Evolutionary conservation across 2,797 vertebrate species (phyloP).

Genomic region (Enteromius thamalakanensis): DNA sequence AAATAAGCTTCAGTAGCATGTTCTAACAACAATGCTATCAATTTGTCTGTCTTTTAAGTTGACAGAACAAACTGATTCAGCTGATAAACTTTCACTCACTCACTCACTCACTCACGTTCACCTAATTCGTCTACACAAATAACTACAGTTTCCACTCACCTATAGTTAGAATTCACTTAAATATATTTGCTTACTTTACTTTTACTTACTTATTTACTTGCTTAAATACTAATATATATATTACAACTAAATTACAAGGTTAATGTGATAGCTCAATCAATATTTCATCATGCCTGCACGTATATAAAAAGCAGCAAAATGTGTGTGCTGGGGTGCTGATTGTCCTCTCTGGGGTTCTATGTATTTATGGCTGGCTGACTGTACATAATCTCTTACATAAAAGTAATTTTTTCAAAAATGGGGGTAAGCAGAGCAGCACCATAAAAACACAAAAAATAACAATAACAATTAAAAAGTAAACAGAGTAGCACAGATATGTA

Average conservation of each 20-base stretch:
- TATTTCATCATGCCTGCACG: neutral
- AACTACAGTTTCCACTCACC: neutral
- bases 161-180: neutral
- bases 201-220: no score
- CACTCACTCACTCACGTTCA: no score
- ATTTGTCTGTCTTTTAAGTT: neutral
- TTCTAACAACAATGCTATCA: neutral
- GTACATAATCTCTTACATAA: neutral
- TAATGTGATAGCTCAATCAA: neutral
- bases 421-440: neutral
- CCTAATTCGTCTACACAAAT: neutral
- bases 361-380: neutral
- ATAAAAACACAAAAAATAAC: neutral
- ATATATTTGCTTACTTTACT: no score
- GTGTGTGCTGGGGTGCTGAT: neutral
- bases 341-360: neutral
- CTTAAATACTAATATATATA: neutral
- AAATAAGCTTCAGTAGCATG: neutral
- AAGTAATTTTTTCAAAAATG: neutral
- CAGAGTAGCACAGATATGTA: slow-evolving; percentile 8
- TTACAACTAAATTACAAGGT: neutral
- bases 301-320: neutral
- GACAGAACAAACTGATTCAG: neutral
- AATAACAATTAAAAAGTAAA: neutral
- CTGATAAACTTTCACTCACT: neutral